phyloP scores from a whole-genome alignment of 2,888 invertebrate species.

The Campoletis raptor region DNA sequence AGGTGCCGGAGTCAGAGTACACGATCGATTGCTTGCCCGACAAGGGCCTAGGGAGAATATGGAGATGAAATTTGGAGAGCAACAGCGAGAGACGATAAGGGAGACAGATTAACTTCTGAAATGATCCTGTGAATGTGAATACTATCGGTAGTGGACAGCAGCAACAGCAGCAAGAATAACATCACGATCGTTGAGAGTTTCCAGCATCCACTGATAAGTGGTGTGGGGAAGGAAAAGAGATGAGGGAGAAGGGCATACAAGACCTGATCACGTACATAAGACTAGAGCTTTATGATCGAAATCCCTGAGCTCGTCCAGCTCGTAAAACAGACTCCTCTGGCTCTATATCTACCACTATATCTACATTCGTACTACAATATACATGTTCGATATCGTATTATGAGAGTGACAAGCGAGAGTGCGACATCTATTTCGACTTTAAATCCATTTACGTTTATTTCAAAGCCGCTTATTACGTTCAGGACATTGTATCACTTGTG shows the following conservation, averaged over 20 bases:
- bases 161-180: slow-evolving; percentile 58
- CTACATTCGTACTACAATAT: not conserved
- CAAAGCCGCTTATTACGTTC: not conserved
- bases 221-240: not conserved
- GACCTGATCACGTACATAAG: slow-evolving; percentile 58
- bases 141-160: slow-evolving; percentile 65
- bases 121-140: slow-evolving; percentile 64
- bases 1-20: slow-evolving; percentile 36
- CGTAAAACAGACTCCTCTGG: slow-evolving; percentile 53
- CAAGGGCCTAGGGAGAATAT: slow-evolving; percentile 15
- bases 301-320: slow-evolving; percentile 61
- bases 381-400: slow-evolving; percentile 12
- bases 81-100: not conserved
- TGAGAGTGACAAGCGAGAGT: not conserved
- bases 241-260: not conserved
- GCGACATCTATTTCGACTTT: not conserved
- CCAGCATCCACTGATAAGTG: slow-evolving; percentile 15
- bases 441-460: not conserved
- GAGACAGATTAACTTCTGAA: slow-evolving; percentile 44
- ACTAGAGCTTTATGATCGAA: slow-evolving; percentile 64
- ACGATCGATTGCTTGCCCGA: slow-evolving; percentile 53
- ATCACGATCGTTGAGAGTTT: slow-evolving; percentile 36
- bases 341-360: not conserved
- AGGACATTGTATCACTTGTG: not conserved
- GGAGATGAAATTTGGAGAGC: slow-evolving; percentile 2